Conservation (phyloP, 2,797 vertebrate species). For the Acrossocheilus fasciatus region DNA sequence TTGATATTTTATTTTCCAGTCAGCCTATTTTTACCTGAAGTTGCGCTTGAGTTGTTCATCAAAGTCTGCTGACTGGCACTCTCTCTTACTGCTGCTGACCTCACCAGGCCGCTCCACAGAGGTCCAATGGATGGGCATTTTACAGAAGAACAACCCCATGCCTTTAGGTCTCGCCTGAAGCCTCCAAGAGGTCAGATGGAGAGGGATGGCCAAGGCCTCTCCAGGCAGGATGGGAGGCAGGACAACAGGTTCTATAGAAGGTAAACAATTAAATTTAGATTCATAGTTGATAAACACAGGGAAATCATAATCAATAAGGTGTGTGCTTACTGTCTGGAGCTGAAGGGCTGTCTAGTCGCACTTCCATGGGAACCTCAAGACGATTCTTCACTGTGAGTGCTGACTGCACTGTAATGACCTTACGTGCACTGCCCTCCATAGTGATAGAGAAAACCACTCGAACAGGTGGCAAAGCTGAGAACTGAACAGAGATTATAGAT, state of each 20-base stretch:
- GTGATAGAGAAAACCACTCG: constrained; percentile 95
- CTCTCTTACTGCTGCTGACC: constrained; percentile 90
- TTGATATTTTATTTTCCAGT: background rate
- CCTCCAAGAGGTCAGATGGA: constrained; percentile 96
- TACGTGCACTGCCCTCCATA: constrained; percentile 95
- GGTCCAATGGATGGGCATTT: constrained; percentile 96
- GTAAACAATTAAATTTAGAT: background rate
- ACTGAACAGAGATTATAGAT: constrained; percentile 75
- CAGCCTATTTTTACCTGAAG: constrained; percentile 84
- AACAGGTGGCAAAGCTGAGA: constrained; percentile 95
- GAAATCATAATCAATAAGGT: background rate
- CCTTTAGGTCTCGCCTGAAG: constrained; percentile 95
- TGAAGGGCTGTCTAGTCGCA: constrained; percentile 94
- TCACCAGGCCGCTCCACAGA: constrained; percentile 88
- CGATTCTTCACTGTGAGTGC: constrained; percentile 94
- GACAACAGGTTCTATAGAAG: constrained; percentile 88
- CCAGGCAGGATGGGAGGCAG: constrained; percentile 92
- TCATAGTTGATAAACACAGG: background rate
- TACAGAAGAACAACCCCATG: constrained; percentile 94
- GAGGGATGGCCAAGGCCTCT: constrained; percentile 88
- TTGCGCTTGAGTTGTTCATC: constrained; percentile 85
- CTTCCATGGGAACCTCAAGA: constrained; percentile 92
- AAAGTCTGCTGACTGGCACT: constrained; percentile 92
- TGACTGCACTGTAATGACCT: constrained; percentile 95
- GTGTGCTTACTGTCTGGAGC: constrained; percentile 94